Percentiles rank a stretch among this genome's conserved stretches.
Evolutionary conservation across 2,797 vertebrate species (phyloP).

Genomic region (Pelodytes ibericus): DNA sequence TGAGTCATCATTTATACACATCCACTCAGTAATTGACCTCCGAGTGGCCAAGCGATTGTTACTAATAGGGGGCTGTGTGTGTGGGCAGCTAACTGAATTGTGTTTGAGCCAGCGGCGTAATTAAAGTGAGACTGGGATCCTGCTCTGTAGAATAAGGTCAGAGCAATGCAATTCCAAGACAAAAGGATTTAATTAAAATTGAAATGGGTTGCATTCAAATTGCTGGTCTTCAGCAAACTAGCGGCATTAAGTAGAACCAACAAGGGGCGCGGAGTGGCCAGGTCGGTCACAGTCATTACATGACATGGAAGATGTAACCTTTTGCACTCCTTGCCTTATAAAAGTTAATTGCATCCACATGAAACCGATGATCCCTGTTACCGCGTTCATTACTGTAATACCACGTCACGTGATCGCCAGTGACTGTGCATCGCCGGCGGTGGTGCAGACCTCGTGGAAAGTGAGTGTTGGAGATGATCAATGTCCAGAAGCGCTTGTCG

Average conservation of each 20-base stretch:
- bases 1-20: constrained; percentile 18
- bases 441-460: no score
- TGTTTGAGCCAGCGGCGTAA: constrained; percentile 33
- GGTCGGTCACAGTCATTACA: background rate
- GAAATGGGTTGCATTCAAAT: constrained; percentile 17
- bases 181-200: constrained; percentile 46
- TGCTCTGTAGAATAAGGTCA: constrained; percentile 34
- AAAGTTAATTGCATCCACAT: background rate
- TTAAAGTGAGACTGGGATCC: constrained; percentile 12
- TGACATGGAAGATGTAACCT: background rate
- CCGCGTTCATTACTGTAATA: no score
- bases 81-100: constrained; percentile 36
- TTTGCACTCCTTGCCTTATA: background rate
- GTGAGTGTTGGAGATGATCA: no score
- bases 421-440: no score
- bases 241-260: background rate
- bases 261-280: background rate
- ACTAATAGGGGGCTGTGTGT: constrained; percentile 6
- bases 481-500: no score
- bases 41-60: background rate
- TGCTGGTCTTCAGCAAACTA: constrained; percentile 10
- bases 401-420: no score
- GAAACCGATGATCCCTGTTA: no score
- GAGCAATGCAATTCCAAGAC: constrained; percentile 45
- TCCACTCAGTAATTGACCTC: constrained; percentile 6